Conservation (phyloP, 2,797 vertebrate genomes). For the Furcifer pardalis region DNA sequence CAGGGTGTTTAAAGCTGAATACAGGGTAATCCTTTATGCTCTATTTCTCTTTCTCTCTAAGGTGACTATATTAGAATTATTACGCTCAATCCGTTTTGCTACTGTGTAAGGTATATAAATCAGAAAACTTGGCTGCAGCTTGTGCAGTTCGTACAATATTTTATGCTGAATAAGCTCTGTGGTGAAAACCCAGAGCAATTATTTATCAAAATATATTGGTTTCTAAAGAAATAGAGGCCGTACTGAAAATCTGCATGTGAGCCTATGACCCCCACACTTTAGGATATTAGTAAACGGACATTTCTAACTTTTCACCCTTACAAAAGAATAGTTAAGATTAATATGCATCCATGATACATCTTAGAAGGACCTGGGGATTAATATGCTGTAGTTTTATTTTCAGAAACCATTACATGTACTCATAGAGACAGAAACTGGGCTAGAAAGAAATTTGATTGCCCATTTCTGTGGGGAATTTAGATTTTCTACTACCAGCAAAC, state of each 20-base stretch:
- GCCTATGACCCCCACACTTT: neutral
- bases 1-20: constrained; percentile 10
- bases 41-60: constrained; percentile 15
- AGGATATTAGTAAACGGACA: neutral
- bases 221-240: neutral
- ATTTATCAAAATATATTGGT: constrained; percentile 15
- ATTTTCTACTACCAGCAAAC: neutral
- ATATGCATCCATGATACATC: neutral
- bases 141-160: constrained; percentile 15
- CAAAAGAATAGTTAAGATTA: constrained; percentile 3
- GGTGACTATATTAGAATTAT: constrained; percentile 11
- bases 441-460: neutral
- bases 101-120: constrained; percentile 29
- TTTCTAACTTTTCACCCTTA: constrained; percentile 12
- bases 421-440: neutral
- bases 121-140: constrained; percentile 13
- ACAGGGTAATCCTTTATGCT: constrained; percentile 11
- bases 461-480: neutral
- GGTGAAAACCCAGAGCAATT: constrained; percentile 4
- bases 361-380: neutral
- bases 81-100: constrained; percentile 11
- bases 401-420: neutral
- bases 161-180: constrained; percentile 17
- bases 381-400: neutral
- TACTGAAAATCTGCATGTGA: constrained; percentile 10